Evolutionary conservation across 2,113 vertebrate genomes (phyloP).

Genomic region (Lepisosteus osseus): DNA sequence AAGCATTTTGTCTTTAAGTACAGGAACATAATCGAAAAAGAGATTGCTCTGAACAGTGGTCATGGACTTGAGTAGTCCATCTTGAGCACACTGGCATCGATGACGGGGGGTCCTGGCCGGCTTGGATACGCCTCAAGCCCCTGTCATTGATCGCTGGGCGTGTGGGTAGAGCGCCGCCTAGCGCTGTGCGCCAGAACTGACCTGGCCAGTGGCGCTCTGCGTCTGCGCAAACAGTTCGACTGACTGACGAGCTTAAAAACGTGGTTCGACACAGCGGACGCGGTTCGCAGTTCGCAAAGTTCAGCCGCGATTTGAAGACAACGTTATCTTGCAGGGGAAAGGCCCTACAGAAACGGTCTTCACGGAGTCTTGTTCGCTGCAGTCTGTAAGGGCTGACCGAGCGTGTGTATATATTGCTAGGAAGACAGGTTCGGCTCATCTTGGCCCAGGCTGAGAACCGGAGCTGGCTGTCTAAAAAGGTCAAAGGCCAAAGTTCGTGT

Average conservation of each 20-base stretch:
- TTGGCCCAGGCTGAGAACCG: neutral
- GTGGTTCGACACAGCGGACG: conserved; percentile 49
- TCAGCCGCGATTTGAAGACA: too few species aligned
- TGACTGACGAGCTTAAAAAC: conserved; percentile 17
- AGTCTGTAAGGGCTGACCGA: too few species aligned
- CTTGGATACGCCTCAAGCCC: too few species aligned
- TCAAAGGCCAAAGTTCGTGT: conserved; percentile 60
- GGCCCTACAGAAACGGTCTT: too few species aligned
- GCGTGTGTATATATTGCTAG: neutral
- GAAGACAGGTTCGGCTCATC: neutral
- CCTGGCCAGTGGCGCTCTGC: conserved; percentile 17
- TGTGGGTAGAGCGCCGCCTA: conserved; percentile 46
- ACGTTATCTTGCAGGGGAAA: too few species aligned
- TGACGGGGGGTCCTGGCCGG: too few species aligned
- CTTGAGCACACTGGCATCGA: too few species aligned
- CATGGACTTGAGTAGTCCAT: too few species aligned
- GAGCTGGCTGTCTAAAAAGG: conserved; percentile 1
- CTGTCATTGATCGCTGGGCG: neutral
- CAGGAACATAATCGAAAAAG: too few species aligned
- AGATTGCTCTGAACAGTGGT: too few species aligned
- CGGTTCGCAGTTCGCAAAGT: conserved; percentile 46
- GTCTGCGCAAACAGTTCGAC: conserved; percentile 15
- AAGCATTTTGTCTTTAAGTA: too few species aligned
- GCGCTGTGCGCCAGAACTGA: conserved; percentile 44
- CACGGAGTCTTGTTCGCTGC: too few species aligned